Evolutionary conservation across 2,797 vertebrate species (phyloP), one percentile per base, ranked within the genome.

Genomic region (Pseudopleuronectes americanus): DNA sequence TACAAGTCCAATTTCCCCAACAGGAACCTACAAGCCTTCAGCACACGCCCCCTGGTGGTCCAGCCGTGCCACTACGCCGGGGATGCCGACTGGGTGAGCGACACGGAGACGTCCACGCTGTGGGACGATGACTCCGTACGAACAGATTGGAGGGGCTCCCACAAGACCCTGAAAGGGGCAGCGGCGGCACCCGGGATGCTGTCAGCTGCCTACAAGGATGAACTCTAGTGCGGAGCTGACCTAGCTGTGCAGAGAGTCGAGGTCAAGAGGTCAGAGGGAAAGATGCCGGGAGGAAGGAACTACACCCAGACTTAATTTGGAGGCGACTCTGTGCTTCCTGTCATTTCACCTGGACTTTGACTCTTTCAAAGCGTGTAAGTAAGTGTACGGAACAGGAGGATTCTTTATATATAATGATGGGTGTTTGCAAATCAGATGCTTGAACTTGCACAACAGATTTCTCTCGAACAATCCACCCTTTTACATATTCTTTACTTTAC

Each of bases 91-190:
- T 99, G 97, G 97, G 92, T 96, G 84, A 99, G 98, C 0, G 98
- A 99, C 94, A 99, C 98, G 0, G 98, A 99, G 89, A 98, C 96
- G 0, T 99, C 98, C 22, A 99, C 98, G 2, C 92, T 96, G 80
- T 99, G 98, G 98, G 96, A 99, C 0, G 94, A 99, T 0, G 98
- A 99, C 86, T 66, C 91, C 0, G 94, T 96, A 4, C 95, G 84
- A 76, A 95, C 97, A 0, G 95, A 95, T 69, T 99, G 97, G 97
- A 95, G 92, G 1, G 96, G 97, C 28, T 98, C 97, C 0, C 95
- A 95, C 65, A 99, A 99, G 90, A 96, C 93, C 7, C 90, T 96
- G 41, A 97, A 97, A 36, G 96, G 93, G 9, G 72, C 91, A 0
- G 74, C 81, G 1, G 82, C 89, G 1, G 68, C 89, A 0, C 74